These are phyloP conservation scores for Bubo blakistoni DNA, from an alignment of 2,113 vertebrate species.

Conservation along the genomic window DNA sequence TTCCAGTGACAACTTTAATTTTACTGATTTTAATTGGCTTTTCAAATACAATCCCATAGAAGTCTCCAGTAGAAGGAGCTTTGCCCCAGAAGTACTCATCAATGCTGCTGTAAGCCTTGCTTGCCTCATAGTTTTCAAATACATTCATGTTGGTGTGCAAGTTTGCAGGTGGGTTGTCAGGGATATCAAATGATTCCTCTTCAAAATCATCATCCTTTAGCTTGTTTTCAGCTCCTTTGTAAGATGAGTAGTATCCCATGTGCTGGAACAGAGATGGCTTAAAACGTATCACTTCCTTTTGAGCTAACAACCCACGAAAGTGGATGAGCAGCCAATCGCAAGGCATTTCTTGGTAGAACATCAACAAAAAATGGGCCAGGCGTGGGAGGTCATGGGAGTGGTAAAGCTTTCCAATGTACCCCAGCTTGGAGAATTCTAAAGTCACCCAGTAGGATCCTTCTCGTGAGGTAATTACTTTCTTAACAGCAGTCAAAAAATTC, in stretches of 20 bases:
- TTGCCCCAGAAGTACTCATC: constrained; percentile 99
- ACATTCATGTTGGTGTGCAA: constrained; percentile 94
- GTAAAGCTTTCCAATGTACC: constrained; percentile 98
- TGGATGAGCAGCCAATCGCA: constrained; percentile 97
- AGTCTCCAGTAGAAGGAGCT: constrained; percentile 88
- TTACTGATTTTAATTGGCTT: constrained; percentile 88
- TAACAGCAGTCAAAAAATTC: constrained; percentile 95
- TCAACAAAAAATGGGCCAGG: constrained; percentile 93
- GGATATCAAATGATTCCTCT: constrained; percentile 93
- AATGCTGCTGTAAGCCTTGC: constrained; percentile 92
- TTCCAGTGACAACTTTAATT: constrained; percentile 92
- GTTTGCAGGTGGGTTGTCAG: constrained; percentile 93
- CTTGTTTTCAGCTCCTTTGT: constrained; percentile 95
- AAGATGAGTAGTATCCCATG: constrained; percentile 98
- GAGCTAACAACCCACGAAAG: constrained; percentile 89
- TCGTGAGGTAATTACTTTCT: constrained; percentile 93
- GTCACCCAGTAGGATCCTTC: constrained; percentile 98
- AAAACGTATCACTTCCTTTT: constrained; percentile 94
- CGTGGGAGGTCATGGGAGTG: constrained; percentile 86
- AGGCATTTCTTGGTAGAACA: constrained; percentile 99
- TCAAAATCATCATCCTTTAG: constrained; percentile 98
- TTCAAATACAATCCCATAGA: constrained; percentile 90
- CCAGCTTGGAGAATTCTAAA: constrained; percentile 96
- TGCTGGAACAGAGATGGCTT: constrained; percentile 99
- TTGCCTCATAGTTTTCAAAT: constrained; percentile 93